Conservation (phyloP, 2,888 invertebrate species). For the Drosophila helvetica region DNA sequence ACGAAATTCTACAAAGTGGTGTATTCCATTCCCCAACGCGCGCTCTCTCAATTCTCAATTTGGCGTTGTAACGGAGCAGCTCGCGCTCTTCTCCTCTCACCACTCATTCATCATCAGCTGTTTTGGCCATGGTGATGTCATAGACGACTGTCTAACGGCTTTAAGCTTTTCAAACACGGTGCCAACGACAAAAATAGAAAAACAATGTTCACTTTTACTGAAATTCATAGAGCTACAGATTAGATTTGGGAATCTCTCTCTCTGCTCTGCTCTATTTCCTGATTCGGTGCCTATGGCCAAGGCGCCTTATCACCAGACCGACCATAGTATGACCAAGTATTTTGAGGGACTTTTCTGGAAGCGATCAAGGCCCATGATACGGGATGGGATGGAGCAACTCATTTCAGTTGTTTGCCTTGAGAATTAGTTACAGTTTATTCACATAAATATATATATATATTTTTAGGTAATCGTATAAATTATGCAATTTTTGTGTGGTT, state of each 20-base stretch:
- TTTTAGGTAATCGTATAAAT: conserved; percentile 50
- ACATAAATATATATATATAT: conserved; percentile 73
- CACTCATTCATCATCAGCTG: conserved; percentile 29
- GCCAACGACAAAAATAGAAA: not conserved
- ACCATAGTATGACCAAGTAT: no score
- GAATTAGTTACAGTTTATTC: conserved; percentile 80
- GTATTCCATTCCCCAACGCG: no score
- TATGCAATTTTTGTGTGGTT: conserved; percentile 57
- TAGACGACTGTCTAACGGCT: conserved; percentile 9
- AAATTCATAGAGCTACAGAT: conserved; percentile 7
- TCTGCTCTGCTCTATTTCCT: conserved; percentile 14
- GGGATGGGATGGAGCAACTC: conserved; percentile 15
- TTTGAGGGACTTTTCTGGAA: conserved; percentile 15
- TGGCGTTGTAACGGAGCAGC: not conserved
- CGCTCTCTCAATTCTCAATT: conserved; percentile 14
- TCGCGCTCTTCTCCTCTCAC: no score
- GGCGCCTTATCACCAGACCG: conserved; percentile 21
- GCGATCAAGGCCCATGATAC: conserved; percentile 12
- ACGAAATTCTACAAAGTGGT: no score
- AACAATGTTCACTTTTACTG: conserved; percentile 7
- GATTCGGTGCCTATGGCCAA: conserved; percentile 1
- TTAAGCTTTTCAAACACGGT: conserved; percentile 8
- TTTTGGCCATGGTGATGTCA: conserved; percentile 31
- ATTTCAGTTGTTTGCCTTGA: conserved; percentile 68
- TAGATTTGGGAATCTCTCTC: conserved; percentile 3